Evolutionary conservation across 1,140 invertebrate genomes (phyloP).

Genomic region (Drosophila subobscura): DNA sequence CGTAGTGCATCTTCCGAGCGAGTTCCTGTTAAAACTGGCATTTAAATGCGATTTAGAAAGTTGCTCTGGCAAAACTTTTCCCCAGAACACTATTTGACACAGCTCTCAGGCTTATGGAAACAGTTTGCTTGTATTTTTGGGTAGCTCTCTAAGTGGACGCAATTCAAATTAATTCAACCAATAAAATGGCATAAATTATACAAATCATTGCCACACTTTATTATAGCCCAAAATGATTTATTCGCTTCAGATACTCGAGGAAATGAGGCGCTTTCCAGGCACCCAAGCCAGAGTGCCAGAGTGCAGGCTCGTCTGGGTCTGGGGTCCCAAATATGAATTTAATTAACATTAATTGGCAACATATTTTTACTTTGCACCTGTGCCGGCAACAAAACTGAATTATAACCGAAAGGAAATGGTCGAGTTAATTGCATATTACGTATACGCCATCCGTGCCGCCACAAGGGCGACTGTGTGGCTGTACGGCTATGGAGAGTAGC

Average conservation of each 20-base stretch:
- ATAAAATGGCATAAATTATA: slow-evolving; percentile 41
- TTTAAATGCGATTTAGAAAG: slow-evolving; percentile 3
- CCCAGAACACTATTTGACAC: background rate
- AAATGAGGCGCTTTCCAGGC: slow-evolving; percentile 4
- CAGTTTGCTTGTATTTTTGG: background rate
- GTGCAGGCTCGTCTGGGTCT: slow-evolving; percentile 34
- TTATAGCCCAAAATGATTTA: slow-evolving; percentile 27
- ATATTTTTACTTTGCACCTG: slow-evolving; percentile 72
- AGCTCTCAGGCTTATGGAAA: no score
- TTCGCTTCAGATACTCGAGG: slow-evolving; percentile 15
- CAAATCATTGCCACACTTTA: slow-evolving; percentile 20
- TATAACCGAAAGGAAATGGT: slow-evolving; percentile 48
- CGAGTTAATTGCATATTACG: slow-evolving; percentile 74
- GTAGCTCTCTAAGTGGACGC: slow-evolving; percentile 10
- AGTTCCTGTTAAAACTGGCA: slow-evolving; percentile 4
- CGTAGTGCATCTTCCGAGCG: slow-evolving; percentile 5
- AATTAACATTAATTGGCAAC: slow-evolving; percentile 76
- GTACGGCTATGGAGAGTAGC: background rate
- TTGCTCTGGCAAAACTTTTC: background rate
- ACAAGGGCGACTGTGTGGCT: slow-evolving; percentile 16
- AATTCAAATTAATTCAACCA: slow-evolving; percentile 44
- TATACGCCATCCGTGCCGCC: slow-evolving; percentile 51
- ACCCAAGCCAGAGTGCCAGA: slow-evolving; percentile 8
- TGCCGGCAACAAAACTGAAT: slow-evolving; percentile 19
- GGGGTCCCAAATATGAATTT: slow-evolving; percentile 71